Conservation (phyloP, 2,797 vertebrate genomes). For the Gymnopithys bicolor region DNA sequence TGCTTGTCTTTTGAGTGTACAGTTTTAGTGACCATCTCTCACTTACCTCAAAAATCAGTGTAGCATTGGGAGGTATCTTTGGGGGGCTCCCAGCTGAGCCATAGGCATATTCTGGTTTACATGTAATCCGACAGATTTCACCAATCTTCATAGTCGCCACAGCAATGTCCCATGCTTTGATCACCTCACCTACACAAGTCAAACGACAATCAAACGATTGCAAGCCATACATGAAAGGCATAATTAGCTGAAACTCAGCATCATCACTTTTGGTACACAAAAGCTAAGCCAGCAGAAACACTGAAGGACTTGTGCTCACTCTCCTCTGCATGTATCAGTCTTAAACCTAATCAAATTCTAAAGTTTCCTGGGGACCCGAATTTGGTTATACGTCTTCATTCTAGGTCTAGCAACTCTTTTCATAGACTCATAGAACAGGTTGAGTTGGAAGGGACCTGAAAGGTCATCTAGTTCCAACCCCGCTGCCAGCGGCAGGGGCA, state of each 20-base stretch:
- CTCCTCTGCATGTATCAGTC: background rate
- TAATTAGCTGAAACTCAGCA: background rate
- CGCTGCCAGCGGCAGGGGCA: background rate
- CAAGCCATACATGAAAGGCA: background rate
- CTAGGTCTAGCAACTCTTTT: background rate
- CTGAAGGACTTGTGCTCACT: background rate
- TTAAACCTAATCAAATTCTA: background rate
- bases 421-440: background rate
- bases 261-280: background rate
- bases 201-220: background rate
- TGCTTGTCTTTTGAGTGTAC: background rate
- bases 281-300: background rate
- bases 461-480: background rate
- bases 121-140: constrained; percentile 90
- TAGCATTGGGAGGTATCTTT: constrained; percentile 92
- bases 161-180: constrained; percentile 97
- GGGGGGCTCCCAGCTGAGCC: constrained; percentile 94
- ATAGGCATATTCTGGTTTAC: constrained; percentile 95
- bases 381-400: background rate
- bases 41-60: constrained; percentile 93
- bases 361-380: background rate
- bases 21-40: background rate
- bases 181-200: constrained; percentile 87
- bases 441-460: background rate
- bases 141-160: constrained; percentile 94